Percentiles rank a stretch among this genome's conserved stretches.
Evolutionary conservation across 2,113 vertebrate genomes (phyloP).

Genomic region (Lophotis ruficrista): DNA sequence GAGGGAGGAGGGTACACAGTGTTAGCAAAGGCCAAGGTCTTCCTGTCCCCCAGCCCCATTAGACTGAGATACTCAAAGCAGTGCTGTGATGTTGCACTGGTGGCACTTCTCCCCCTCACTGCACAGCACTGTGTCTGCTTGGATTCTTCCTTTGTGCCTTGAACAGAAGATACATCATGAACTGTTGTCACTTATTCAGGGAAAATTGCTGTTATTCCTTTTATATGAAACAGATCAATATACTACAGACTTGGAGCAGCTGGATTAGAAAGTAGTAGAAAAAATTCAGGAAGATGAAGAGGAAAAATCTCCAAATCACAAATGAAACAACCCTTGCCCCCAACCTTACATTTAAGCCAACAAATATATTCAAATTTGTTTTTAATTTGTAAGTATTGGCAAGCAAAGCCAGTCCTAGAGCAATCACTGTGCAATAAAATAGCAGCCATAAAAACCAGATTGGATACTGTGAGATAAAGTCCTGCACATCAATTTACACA

Average conservation of each 20-base stretch:
- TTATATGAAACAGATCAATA: not conserved
- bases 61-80: not conserved
- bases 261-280: not conserved
- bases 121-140: not conserved
- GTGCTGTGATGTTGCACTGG: not conserved
- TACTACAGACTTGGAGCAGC: not conserved
- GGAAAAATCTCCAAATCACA: not conserved
- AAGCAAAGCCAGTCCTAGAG: conserved; percentile 1
- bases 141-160: not conserved
- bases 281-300: not conserved
- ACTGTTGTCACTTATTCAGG: not conserved
- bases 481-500: not conserved
- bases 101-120: not conserved
- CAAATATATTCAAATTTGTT: conserved; percentile 2
- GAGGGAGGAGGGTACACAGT: not conserved
- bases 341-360: not conserved
- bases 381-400: conserved; percentile 23
- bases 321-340: not conserved
- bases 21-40: not conserved
- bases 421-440: conserved; percentile 14
- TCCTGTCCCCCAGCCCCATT: not conserved
- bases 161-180: not conserved
- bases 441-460: not conserved
- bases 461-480: not conserved
- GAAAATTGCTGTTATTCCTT: not conserved